phyloP scores from a whole-genome alignment of 1,140 invertebrate genomes.

The Dendrolimus kikuchii region DNA sequence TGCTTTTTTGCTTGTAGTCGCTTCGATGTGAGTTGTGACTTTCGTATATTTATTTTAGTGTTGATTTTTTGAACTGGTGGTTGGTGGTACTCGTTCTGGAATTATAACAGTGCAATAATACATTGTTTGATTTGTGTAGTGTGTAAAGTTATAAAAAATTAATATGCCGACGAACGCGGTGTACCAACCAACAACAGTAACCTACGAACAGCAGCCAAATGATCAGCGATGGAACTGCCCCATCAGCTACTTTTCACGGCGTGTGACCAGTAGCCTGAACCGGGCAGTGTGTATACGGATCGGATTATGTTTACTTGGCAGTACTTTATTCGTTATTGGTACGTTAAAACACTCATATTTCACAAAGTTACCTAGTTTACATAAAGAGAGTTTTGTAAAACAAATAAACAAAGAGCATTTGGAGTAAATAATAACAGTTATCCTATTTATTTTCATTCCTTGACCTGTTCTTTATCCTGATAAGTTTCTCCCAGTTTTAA shows the following conservation, averaged over 20 bases:
- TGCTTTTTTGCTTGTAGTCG: no score
- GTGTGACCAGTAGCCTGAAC: conserved; percentile 68
- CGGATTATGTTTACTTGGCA: conserved; percentile 51
- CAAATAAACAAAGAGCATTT: not conserved
- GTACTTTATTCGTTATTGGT: conserved; percentile 58
- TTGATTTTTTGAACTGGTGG: no score
- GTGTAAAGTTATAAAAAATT: conserved; percentile 13
- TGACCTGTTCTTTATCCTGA: no score
- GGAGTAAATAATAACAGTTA: no score
- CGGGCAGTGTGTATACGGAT: conserved; percentile 58
- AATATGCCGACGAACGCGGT: conserved; percentile 78
- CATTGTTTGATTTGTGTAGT: conserved; percentile 20
- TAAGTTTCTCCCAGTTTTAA: no score
- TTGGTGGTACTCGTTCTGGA: no score
- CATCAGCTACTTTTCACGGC: conserved; percentile 73
- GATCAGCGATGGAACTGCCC: conserved; percentile 70
- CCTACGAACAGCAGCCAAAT: conserved; percentile 75
- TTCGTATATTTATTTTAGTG: no score
- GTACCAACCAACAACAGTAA: conserved; percentile 81
- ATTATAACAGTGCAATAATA: no score
- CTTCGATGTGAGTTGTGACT: no score
- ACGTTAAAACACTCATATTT: conserved; percentile 17
- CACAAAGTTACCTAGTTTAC: not conserved
- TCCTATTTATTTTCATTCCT: no score
- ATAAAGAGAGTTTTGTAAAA: not conserved